Percentiles rank a stretch among this genome's conserved stretches.
phyloP scores from a whole-genome alignment of 2,113 vertebrate genomes.

The Rousettus leschenaultii region DNA sequence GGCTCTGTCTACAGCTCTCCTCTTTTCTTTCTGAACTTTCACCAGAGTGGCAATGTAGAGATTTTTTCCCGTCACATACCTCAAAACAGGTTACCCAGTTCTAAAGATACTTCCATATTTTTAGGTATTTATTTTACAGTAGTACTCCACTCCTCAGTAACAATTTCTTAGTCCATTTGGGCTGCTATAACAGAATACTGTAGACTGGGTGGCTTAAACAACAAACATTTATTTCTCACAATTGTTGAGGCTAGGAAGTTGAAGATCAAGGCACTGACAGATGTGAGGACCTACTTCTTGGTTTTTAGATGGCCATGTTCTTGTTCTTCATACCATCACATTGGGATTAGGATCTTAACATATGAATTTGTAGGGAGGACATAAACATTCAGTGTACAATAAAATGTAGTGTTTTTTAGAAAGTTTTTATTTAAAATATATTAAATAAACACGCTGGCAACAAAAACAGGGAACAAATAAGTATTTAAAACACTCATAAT shows the following conservation, averaged over 20 bases:
- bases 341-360: not conserved
- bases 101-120: not conserved
- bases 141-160: not conserved
- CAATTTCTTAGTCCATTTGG: not conserved
- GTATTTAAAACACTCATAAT: not conserved
- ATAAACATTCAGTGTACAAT: not conserved
- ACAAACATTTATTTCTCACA: not conserved
- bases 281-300: not conserved
- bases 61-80: not conserved
- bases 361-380: not conserved
- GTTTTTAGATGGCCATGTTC: not conserved
- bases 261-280: not conserved
- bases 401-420: not conserved
- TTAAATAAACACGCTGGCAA: not conserved
- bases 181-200: not conserved
- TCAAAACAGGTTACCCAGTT: not conserved
- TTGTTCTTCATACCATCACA: not conserved
- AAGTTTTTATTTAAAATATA: not conserved
- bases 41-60: not conserved
- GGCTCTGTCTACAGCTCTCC: not conserved
- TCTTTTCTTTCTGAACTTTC: not conserved
- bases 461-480: not conserved
- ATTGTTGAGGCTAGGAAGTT: not conserved
- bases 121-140: not conserved
- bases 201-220: not conserved